Conservation (phyloP, 2,888 invertebrate species). For the Apodemia zela region DNA sequence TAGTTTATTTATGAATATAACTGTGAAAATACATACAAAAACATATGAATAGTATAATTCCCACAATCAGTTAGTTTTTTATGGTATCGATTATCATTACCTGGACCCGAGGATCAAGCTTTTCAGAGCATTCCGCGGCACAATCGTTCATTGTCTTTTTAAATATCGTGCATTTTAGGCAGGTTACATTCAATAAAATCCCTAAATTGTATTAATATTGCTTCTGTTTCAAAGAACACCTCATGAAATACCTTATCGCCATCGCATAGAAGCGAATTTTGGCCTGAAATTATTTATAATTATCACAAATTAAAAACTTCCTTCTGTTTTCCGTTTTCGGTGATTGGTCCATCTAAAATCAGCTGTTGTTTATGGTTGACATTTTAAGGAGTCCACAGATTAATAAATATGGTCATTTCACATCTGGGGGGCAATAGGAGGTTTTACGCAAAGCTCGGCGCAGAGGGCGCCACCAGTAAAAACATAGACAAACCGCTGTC, state of each 20-base stretch:
- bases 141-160: conserved; percentile 80
- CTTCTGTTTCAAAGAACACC: conserved; percentile 24
- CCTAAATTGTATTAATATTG: conserved; percentile 27
- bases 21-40: neutral
- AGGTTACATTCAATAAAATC: conserved; percentile 41
- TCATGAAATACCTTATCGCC: conserved; percentile 26
- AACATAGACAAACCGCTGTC: too few relatives aligned
- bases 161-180: conserved; percentile 53
- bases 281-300: conserved; percentile 23
- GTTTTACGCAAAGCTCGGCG: too few relatives aligned
- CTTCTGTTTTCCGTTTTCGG: conserved; percentile 1
- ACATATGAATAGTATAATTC: conserved; percentile 29
- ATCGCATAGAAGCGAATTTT: conserved; percentile 38
- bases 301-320: conserved; percentile 22
- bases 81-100: conserved; percentile 75
- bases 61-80: conserved; percentile 34
- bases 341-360: neutral
- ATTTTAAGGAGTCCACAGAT: too few relatives aligned
- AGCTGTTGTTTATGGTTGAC: neutral
- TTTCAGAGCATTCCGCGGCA: conserved; percentile 82
- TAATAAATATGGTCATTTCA: too few relatives aligned
- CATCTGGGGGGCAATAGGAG: too few relatives aligned
- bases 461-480: too few relatives aligned
- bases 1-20: neutral
- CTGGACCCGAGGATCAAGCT: conserved; percentile 91